phyloP scores from a whole-genome alignment of 1,140 invertebrate species.

The Ectropis grisescens region DNA sequence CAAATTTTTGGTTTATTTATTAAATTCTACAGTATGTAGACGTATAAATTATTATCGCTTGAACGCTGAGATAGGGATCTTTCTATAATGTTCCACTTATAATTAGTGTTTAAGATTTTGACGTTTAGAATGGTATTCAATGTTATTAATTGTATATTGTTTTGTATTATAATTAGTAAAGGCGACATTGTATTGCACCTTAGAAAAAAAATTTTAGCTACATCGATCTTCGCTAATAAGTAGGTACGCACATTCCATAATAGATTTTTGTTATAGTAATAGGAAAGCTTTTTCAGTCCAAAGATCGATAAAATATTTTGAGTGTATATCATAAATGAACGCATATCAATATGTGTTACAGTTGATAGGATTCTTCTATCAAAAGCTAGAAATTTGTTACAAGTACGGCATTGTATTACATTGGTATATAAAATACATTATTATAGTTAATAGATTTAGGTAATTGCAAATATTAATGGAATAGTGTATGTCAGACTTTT shows the following conservation, averaged over 20 bases:
- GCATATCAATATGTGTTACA: too few relatives aligned
- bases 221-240: neutral
- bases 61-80: too few relatives aligned
- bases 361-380: too few relatives aligned
- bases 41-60: constrained; percentile 21
- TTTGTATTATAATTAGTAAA: constrained; percentile 24
- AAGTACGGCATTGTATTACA: too few relatives aligned
- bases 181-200: constrained; percentile 33
- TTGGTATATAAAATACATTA: too few relatives aligned
- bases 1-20: constrained; percentile 26
- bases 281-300: constrained; percentile 47
- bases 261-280: constrained; percentile 24
- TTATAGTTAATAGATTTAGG: too few relatives aligned
- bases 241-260: constrained; percentile 45
- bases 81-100: constrained; percentile 31
- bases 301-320: constrained; percentile 37
- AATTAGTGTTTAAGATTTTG: constrained; percentile 20
- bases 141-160: constrained; percentile 30
- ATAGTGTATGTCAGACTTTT: too few relatives aligned
- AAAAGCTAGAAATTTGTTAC: too few relatives aligned
- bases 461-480: too few relatives aligned
- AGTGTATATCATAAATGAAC: too few relatives aligned
- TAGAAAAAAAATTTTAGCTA: constrained; percentile 3
- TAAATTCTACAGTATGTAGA: constrained; percentile 26
- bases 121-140: constrained; percentile 31